Evolutionary conservation across 2,113 vertebrate species (phyloP), one percentile per base, ranked within the genome.

Genomic region (Megaptera novaeangliae): DNA sequence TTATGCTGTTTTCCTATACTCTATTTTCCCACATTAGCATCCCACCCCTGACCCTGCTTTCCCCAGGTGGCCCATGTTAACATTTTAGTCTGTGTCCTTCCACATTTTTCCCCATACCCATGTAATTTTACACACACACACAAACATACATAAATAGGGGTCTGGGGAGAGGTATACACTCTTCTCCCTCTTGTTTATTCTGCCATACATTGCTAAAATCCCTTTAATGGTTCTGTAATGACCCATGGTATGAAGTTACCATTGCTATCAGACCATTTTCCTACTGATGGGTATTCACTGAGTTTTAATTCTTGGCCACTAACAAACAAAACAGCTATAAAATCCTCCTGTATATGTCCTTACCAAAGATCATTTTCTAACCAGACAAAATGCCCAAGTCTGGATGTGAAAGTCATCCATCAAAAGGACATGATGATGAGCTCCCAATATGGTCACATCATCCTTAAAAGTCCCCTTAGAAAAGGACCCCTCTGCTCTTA

Each of bases 301-400:
- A 4, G 25, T 68, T 95, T 91, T 72, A 41, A 78, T 63, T 74
- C 83, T 96, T 92, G 49, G 49, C 41, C 34, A 86, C n/a, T 72
- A 68, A 68, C 36, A 64, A 52, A 88, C 27, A 83, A 88, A 87
- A 71, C 34, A 85, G 78, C 34, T 68, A 61, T 61, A 59, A 88
- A 75, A 41, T 95, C 20, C 36, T 92, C 46, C 15, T 41, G 46
- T 18, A 3, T 52, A 41, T 1, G 0, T 89, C 52, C 82, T 77
- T 57, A 85, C 55, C 75, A 61, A 90, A 90, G 78, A 90, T 55
- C 49, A 61, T 80, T 81, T 97, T 87, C 83, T 87, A 87, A 83
- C 27, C 23, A 61, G 34, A 88, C 36, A 91, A 94, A 95, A 46
- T 83, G 31, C 63, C 39, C 87, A 69, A 27, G 31, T 61, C 36